Evolutionary conservation across 2,888 invertebrate species (phyloP), one percentile per base, ranked within the genome.

Genomic region (Nomada fabriciana): DNA sequence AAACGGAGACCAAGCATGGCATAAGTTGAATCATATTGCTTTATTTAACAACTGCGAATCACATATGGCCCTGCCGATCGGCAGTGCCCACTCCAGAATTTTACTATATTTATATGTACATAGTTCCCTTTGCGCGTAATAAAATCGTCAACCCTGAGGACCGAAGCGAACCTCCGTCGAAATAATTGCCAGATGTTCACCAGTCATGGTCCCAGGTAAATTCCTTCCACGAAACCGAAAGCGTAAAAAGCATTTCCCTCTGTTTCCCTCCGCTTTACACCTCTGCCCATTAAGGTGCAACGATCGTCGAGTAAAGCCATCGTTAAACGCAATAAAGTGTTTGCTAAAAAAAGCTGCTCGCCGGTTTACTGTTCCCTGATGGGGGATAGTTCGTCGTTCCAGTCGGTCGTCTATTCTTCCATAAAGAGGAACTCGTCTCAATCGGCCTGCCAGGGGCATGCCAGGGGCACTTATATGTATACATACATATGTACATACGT

Each of bases 401-500:
- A 50, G 68, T 59, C 50, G 52, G 25, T 82, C 68, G 53, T 47
- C 82, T 83, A 83, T 82, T 83, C 83, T 64, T 78, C 74, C 74
- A 71, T 83, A 82, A 78, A 73, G 77, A 69, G 69, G 82, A 65
- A 57, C 78, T 69, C 70, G 70, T 75, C 78, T 61, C 50, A 67
- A 82, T 75, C 83, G 64, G 47, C 72, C 25, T 53, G 74, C 64
- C 10, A n/a, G n/a, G n/a, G n/a, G 25, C 11, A 25, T n/a, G n/a
- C 11, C 23, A 15, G 25, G 23, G 68, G n/a, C 36, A 57, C 73
- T 80, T 74, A 80, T 60, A 65, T 43, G 69, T 72, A 42, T 29
- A 18, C 60, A 10, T 18, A 18, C n/a, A 20, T 59, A 71, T 36
- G 18, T 15, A 15, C 63, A 43, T 23, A 55, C 55, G 3, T 23